These are phyloP conservation scores for Polyploca ridens DNA, from an alignment of 2,888 invertebrate species.

Conservation along the genomic window DNA sequence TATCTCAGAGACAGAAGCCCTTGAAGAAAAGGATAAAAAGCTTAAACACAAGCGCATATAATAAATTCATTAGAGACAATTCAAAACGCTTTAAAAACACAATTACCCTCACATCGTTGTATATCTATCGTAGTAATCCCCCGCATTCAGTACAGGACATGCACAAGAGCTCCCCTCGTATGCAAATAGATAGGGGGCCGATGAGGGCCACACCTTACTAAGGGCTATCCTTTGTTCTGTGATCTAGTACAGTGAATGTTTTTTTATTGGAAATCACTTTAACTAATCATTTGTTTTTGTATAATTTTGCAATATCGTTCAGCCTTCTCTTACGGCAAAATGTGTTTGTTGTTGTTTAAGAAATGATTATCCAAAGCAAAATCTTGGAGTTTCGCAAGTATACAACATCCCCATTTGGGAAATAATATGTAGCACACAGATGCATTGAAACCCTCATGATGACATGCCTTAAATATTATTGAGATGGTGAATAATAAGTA, in stretches of 20 bases:
- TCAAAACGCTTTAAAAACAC: constrained; percentile 35
- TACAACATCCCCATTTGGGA: no score
- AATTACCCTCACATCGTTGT: constrained; percentile 25
- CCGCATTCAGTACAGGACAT: constrained; percentile 34
- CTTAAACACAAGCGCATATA: no score
- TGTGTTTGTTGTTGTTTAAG: no score
- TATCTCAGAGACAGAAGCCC: constrained; percentile 13
- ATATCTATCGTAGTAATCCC: constrained; percentile 39
- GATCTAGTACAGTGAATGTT: constrained; percentile 27
- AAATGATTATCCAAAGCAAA: no score
- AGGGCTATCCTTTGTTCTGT: constrained; percentile 33
- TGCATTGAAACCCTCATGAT: no score
- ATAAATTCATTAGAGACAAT: constrained; percentile 11
- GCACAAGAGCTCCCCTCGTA: constrained; percentile 37
- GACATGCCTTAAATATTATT: no score
- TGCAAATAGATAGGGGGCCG: constrained; percentile 55
- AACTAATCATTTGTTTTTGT: constrained; percentile 28
- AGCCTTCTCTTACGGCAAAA: no score
- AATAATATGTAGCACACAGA: no score
- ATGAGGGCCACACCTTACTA: constrained; percentile 16
- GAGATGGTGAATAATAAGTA: no score
- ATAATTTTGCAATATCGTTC: not conserved
- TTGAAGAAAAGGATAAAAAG: no score
- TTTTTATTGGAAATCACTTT: constrained; percentile 35
- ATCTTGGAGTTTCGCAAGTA: no score